Evolutionary conservation across 2,888 invertebrate genomes (phyloP), one percentile per base, ranked within the genome.

Genomic region (Andrena camellia): DNA sequence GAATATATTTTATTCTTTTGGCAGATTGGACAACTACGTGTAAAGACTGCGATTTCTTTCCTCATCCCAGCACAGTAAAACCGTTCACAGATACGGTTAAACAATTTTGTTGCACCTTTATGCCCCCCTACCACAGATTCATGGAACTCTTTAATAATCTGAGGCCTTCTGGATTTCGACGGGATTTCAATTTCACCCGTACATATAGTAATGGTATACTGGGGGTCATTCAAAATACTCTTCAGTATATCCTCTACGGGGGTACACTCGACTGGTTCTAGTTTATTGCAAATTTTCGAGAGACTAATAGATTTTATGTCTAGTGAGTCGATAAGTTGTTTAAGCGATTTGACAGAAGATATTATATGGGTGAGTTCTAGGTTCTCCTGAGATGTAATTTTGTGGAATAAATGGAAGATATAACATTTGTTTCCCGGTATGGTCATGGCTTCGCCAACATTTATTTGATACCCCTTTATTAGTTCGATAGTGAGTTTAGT

Each of bases 1-100:
- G n/a, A 35, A 20, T 63, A 35, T 20, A n/a, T 35, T 35, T 63
- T 63, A 42, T 63, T 42, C 20, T 6, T 63, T 20, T 63, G 63
- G 10, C 63, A 35, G 13, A 3, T 35, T 2, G 33, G 35, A 13
- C 63, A 63, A 23, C 20, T 35, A 7, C 63, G 17, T 4, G 20
- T 20, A 20, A 63, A 63, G 1, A 35, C 10, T 20, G 35, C 17
- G 3, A 63, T 63, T 20, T 63, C 20, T 8, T 20, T 63, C 17
- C 8, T 20, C 42, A 35, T 63, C n/a, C 63, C 33, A 7, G 63
- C 35, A 23, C 63, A 33, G 20, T 35, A 35, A 42, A 20, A 63
- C 2, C 17, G 33, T n/a, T 63, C 63, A 3, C 20, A 20, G 2
- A 42, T n/a, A 42, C n/a, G 42, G 3, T 63, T 33, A 20, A 7